phyloP scores from a whole-genome alignment of 92 coral and sea anemone genomes.

The Porites rus region DNA sequence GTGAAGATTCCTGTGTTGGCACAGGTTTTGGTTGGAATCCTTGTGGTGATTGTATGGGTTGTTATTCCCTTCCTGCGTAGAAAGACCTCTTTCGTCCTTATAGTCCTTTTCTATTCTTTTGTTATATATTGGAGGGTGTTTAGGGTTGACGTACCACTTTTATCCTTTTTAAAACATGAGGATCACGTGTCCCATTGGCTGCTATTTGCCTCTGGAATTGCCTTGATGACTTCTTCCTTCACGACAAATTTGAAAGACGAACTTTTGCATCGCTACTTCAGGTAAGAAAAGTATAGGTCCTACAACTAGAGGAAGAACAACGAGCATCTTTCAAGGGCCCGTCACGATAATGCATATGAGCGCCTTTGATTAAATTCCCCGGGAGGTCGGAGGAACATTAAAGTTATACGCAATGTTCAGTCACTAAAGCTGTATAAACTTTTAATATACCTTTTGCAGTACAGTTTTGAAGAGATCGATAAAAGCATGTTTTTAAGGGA shows the following conservation, averaged over 20 bases:
- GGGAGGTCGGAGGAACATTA: too few relatives aligned
- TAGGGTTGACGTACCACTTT: background rate
- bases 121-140: constrained; percentile 47
- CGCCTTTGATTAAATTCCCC: too few relatives aligned
- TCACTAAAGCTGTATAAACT: too few relatives aligned
- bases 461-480: too few relatives aligned
- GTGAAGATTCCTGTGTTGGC: constrained; percentile 22
- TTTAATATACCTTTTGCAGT: too few relatives aligned
- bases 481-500: too few relatives aligned
- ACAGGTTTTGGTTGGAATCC: background rate
- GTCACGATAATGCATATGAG: too few relatives aligned
- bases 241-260: background rate
- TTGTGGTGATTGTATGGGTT: constrained; percentile 34
- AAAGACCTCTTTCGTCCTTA: constrained; percentile 22
- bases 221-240: background rate
- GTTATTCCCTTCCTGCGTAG: constrained; percentile 36
- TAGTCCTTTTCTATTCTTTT: constrained; percentile 32
- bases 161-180: background rate
- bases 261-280: constrained; percentile 21
- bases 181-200: background rate
- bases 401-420: too few relatives aligned
- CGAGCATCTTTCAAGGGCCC: too few relatives aligned
- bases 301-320: too few relatives aligned
- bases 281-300: constrained; percentile 4
- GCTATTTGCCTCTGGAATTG: background rate